Base-by-base conservation (phyloP, 1,140 invertebrate species). In the Himalopsyche phryganea region DNA sequence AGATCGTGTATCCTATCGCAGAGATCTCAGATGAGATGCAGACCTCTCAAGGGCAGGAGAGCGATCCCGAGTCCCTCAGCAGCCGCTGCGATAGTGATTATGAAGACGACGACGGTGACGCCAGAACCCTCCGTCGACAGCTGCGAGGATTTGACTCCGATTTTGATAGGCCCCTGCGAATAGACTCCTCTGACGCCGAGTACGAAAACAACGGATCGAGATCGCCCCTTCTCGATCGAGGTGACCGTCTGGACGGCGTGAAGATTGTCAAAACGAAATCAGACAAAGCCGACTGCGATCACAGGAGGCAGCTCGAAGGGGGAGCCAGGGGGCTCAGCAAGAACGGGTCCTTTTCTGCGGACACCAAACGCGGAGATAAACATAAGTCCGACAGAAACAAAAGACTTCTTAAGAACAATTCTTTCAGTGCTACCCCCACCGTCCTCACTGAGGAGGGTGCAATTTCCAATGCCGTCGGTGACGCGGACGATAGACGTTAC, bases 1-100 rank as follows among this genome's bases (percentile, higher is more conserved):
- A 90, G 69, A 88, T 90, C 17, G 89, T 90, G 0, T 89, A 91
- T 73, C 87, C 89, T 1, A 91, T 92, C 66, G 88, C 85, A 2
- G 89, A 92, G 75, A 88, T 90, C 68, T 86, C 84, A 14, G 88
- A 90, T 68, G 88, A 91, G 72, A 88, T 87, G 75, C 80, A 83
- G 61, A 85, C 85, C 23, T 86, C 83, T 0, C 84, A 85, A 66
- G 85, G 80, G 50, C 81, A 84, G 38, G 80, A 85, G 66, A 80
- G 83, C 1, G 80, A 83, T 66, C 69, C 82, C 35, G 84, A 83
- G 58, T 82, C 80, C 1, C 36, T 71, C 33, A 72, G 73, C 45
- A 76, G 76, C 10, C 75, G 73, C 59, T 77, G 75, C 60, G 76
- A 77, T 44, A 76, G 74, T 65, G 76, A 80, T 65, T 82, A 79